Conservation (phyloP, 2,113 vertebrate species). For the Erythrolamprus reginae region DNA sequence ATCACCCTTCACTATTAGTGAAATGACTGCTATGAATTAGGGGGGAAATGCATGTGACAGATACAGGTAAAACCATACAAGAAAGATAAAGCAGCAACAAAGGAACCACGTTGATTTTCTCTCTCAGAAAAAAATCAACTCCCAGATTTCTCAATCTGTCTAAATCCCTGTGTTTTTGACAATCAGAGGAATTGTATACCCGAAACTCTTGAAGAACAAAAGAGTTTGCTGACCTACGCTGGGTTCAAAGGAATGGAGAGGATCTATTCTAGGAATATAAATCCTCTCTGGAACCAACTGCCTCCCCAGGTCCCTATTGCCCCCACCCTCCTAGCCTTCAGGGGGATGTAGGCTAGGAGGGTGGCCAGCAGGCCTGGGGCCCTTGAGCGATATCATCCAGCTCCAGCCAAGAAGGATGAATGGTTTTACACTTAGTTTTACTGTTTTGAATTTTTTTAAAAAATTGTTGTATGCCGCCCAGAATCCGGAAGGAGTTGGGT, state of each 20-base stretch:
- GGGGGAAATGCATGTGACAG: not conserved
- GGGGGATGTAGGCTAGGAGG: no score
- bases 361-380: no score
- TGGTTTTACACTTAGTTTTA: no score
- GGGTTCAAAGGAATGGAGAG: not conserved
- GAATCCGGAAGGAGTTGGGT: no score
- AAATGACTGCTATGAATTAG: not conserved
- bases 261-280: not conserved
- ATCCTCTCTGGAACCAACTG: no score
- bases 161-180: not conserved
- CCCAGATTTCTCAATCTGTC: not conserved
- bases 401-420: no score
- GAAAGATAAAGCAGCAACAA: not conserved
- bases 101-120: not conserved
- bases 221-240: not conserved
- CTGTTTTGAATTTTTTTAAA: no score
- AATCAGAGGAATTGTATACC: not conserved
- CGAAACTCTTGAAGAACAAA: not conserved
- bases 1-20: not conserved
- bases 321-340: no score
- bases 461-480: no score
- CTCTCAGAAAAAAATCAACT: not conserved
- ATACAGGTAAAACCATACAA: not conserved
- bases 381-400: no score
- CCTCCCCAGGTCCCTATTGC: no score